Percentiles rank a stretch among this genome's conserved stretches.
phyloP scores from a whole-genome alignment of 2,888 invertebrate genomes.

The Plebejus argus region DNA sequence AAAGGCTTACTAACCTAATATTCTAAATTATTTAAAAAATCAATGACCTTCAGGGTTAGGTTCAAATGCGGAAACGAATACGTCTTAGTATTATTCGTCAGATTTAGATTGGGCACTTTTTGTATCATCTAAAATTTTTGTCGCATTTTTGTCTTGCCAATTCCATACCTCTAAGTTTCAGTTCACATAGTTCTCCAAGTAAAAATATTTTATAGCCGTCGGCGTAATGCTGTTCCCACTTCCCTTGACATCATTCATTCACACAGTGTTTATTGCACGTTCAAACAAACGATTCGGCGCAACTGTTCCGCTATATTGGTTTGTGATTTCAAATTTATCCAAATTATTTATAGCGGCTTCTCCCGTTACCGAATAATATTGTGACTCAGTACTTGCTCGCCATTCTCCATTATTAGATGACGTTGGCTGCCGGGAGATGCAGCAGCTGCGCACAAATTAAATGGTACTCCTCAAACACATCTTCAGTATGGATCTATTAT shows the following conservation, averaged over 20 bases:
- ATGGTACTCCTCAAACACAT: background rate
- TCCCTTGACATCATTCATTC: conserved; percentile 28
- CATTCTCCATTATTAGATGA: conserved; percentile 17
- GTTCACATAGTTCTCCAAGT: conserved; percentile 1
- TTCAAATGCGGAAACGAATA: background rate
- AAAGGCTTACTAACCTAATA: background rate
- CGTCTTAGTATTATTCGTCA: background rate
- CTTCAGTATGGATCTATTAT: background rate
- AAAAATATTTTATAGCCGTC: conserved; percentile 3
- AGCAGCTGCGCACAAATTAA: conserved; percentile 4
- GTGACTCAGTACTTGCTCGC: conserved; percentile 5
- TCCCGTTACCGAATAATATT: conserved; percentile 23
- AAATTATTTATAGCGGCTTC: conserved; percentile 7
- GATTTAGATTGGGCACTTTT: background rate
- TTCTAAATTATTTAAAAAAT: background rate
- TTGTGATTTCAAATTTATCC: conserved; percentile 18
- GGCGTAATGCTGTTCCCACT: conserved; percentile 7
- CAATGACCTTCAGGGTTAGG: background rate
- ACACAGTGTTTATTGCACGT: conserved; percentile 23
- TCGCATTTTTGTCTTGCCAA: background rate
- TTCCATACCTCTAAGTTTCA: background rate
- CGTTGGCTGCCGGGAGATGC: background rate
- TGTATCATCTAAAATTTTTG: background rate
- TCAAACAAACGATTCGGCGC: conserved; percentile 28
- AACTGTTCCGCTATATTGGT: conserved; percentile 22